phyloP scores from a whole-genome alignment of 2,888 invertebrate species.

The Myopa tessellatipennis region DNA sequence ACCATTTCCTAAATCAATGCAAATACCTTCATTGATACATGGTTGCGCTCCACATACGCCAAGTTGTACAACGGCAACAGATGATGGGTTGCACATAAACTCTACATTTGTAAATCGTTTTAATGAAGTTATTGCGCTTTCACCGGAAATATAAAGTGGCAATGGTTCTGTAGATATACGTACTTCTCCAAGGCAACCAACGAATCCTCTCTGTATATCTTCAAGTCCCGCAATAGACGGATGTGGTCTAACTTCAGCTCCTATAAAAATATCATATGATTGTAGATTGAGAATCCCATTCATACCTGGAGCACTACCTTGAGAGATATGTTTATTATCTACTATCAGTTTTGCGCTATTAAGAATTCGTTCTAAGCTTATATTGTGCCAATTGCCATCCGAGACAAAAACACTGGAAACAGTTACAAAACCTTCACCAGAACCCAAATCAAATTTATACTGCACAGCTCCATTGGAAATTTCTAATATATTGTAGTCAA shows the following conservation, averaged over 20 bases:
- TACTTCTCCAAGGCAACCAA: conserved; percentile 92
- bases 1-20: conserved; percentile 73
- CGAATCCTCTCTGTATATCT: conserved; percentile 85
- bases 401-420: conserved; percentile 82
- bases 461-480: conserved; percentile 86
- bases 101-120: conserved; percentile 79
- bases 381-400: conserved; percentile 87
- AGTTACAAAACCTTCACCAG: conserved; percentile 86
- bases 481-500: conserved; percentile 91
- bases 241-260: conserved; percentile 83
- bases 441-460: conserved; percentile 92
- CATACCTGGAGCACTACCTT: conserved; percentile 83
- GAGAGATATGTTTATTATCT: conserved; percentile 79
- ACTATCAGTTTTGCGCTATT: conserved; percentile 82
- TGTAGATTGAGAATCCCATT: conserved; percentile 87
- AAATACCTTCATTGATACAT: conserved; percentile 81
- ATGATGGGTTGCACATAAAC: conserved; percentile 75
- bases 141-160: conserved; percentile 79
- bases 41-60: conserved; percentile 82
- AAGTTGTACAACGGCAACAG: conserved; percentile 71
- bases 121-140: conserved; percentile 74
- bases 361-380: conserved; percentile 82
- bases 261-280: conserved; percentile 84
- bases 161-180: conserved; percentile 80
- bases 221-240: conserved; percentile 79